Base-by-base conservation (phyloP, 2,888 invertebrate species). In the Flabesymbios commensalis region DNA sequence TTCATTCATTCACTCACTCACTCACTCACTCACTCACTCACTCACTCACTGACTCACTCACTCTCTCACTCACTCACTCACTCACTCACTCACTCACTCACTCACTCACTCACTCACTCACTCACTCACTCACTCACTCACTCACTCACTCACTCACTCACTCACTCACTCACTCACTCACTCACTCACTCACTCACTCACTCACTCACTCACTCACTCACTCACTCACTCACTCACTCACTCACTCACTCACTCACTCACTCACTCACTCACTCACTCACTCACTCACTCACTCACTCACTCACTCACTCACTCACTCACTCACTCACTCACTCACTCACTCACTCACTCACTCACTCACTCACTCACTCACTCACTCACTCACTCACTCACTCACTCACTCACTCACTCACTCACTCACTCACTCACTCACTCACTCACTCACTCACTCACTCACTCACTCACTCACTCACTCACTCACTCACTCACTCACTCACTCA, bases 401-500 rank as follows among this genome's bases (percentile, higher is more conserved):
- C n/a, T n/a, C n/a, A n/a, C n/a, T n/a, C n/a, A n/a, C n/a, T n/a
- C n/a, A n/a, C n/a, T n/a, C n/a, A n/a, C n/a, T n/a, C n/a, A n/a
- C 29, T 49, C 33, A 2, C 53, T 53, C 53, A 31, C 36, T 53
- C 53, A n/a, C 36, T n/a, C n/a, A n/a, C n/a, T n/a, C n/a, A n/a
- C n/a, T n/a, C n/a, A n/a, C n/a, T n/a, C n/a, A n/a, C n/a, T 45
- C 45, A 10, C 45, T 45, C 7, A 10, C 45, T 45, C 45, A 10
- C 45, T 45, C 45, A 10, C 45, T 45, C 45, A 10, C 45, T 45
- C 45, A 10, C 45, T 45, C 45, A 10, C 7, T 45, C 45, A 10
- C 45, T 45, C 45, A 10, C 19, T 45, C 45, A 10, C 45, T 45
- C 45, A n/a, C 36, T 14, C 55, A 24, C 49, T 39, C 26, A 3